Evolutionary conservation across 2,797 vertebrate species (phyloP).

Genomic region (Petrocephalus sullivani): DNA sequence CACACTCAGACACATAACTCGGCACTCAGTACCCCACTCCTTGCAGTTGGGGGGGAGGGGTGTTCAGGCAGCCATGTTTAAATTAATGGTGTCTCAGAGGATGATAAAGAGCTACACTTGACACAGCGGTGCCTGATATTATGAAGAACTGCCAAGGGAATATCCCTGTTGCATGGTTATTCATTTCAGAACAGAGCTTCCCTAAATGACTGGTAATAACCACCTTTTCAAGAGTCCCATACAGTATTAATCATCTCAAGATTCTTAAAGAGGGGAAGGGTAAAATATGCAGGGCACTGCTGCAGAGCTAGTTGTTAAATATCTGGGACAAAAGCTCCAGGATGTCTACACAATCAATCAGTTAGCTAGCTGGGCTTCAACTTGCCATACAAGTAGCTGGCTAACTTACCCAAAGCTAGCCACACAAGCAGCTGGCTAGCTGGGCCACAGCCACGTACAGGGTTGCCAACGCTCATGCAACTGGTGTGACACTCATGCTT

Average conservation of each 20-base stretch:
- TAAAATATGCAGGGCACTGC: not conserved
- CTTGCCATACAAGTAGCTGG: too few relatives aligned
- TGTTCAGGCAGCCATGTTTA: not conserved
- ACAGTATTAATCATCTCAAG: not conserved
- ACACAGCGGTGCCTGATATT: not conserved
- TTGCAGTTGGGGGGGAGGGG: not conserved
- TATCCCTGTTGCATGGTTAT: not conserved
- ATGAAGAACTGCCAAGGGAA: not conserved
- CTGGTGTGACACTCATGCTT: too few relatives aligned
- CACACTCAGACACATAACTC: not conserved
- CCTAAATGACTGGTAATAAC: slow-evolving; percentile 6
- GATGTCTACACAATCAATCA: not conserved
- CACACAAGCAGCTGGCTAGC: not conserved
- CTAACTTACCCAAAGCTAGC: too few relatives aligned
- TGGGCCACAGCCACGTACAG: not conserved
- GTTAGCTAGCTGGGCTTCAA: not conserved
- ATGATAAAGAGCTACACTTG: slow-evolving; percentile 1
- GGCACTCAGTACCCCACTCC: not conserved
- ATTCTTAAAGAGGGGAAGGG: not conserved
- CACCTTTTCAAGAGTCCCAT: not conserved
- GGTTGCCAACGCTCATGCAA: too few relatives aligned
- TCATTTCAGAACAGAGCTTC: not conserved
- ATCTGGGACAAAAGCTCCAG: not conserved
- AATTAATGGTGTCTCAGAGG: slow-evolving; percentile 11
- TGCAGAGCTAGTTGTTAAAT: not conserved